These are phyloP conservation scores for Lottia gigantea DNA, from an alignment of 2,888 invertebrate species.

Conservation along the genomic window DNA sequence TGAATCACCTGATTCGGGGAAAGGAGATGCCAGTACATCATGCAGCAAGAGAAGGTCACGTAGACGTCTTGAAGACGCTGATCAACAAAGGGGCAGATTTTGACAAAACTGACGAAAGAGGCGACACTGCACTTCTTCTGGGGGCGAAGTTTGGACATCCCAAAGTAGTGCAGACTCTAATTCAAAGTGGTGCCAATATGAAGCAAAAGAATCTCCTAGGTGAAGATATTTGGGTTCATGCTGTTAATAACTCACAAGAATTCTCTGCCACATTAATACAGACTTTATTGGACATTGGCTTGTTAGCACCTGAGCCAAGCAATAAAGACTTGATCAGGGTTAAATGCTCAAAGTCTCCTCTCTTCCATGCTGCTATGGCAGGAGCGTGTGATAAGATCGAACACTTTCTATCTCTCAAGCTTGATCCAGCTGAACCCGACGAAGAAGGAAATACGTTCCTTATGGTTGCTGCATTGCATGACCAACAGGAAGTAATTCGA, in stretches of 20 bases:
- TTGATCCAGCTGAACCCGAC: conserved; percentile 47
- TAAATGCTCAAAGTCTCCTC: conserved; percentile 37
- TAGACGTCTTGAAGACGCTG: conserved; percentile 50
- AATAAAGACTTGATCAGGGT: conserved; percentile 13
- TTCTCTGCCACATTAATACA: conserved; percentile 43
- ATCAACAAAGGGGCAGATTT: conserved; percentile 56
- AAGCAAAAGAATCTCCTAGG: conserved; percentile 54
- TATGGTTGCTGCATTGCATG: conserved; percentile 59
- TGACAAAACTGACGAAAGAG: conserved; percentile 59
- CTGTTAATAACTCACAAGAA: conserved; percentile 51
- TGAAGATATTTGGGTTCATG: conserved; percentile 59
- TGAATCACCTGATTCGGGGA: conserved; percentile 55
- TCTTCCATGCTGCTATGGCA: conserved; percentile 46
- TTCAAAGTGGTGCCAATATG: conserved; percentile 45
- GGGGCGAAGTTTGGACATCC: conserved; percentile 56
- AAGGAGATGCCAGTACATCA: conserved; percentile 65
- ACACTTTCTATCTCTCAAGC: conserved; percentile 48
- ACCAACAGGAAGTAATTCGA: conserved; percentile 47
- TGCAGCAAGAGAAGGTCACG: conserved; percentile 64
- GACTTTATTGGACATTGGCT: conserved; percentile 13
- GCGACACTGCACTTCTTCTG: conserved; percentile 58
- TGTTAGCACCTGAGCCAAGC: conserved; percentile 4
- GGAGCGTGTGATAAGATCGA: conserved; percentile 54
- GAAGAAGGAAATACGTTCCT: conserved; percentile 58
- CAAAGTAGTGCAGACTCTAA: conserved; percentile 48